phyloP scores from a whole-genome alignment of 1,140 invertebrate species.

The Temnothorax curvispinosus region DNA sequence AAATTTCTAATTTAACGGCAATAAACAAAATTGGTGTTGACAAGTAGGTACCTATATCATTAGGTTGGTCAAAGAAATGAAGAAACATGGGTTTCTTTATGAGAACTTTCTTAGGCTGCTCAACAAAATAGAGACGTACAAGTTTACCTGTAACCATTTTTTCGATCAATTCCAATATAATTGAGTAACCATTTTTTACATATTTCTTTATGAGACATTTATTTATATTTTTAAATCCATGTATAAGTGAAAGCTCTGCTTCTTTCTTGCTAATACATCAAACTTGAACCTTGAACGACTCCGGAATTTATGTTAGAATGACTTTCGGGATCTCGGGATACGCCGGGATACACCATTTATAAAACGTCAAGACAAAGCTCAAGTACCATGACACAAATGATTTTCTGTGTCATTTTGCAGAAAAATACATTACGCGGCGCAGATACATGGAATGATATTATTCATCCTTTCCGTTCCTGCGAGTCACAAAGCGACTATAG shows the following conservation, averaged over 20 bases:
- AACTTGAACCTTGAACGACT: neutral
- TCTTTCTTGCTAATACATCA: neutral
- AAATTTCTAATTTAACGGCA: too few species aligned
- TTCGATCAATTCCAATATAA: too few species aligned
- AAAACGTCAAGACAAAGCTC: conserved; percentile 22
- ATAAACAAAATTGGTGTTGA: too few species aligned
- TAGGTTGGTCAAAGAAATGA: neutral
- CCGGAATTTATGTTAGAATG: neutral
- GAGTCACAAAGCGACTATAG: neutral
- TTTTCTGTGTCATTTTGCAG: neutral
- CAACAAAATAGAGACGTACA: too few species aligned
- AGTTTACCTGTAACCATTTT: too few species aligned
- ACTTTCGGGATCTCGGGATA: neutral
- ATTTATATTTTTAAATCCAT: neutral
- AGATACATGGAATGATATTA: neutral
- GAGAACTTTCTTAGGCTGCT: too few species aligned
- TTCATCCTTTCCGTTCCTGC: neutral
- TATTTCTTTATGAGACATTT: neutral
- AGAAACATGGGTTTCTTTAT: neutral
- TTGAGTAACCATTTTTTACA: neutral
- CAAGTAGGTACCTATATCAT: too few species aligned
- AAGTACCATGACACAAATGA: neutral
- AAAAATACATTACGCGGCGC: neutral
- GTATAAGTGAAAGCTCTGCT: neutral
- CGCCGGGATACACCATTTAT: conserved; percentile 7